These are phyloP conservation scores for Pollicipes pollicipes DNA, from an alignment of 1,140 invertebrate genomes.

Conservation along the genomic window DNA sequence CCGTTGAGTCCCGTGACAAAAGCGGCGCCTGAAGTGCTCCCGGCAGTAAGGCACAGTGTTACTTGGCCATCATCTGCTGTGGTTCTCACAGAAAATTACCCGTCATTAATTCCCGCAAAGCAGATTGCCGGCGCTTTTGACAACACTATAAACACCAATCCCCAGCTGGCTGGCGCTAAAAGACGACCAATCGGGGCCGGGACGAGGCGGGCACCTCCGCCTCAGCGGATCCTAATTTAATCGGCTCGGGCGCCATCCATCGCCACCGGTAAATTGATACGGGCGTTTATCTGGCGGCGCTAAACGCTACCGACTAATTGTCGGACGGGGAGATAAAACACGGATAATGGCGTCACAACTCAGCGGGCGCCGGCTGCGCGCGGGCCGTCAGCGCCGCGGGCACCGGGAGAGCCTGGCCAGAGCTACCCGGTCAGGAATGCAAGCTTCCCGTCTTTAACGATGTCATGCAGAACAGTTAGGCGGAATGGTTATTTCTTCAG, in stretches of 20 bases:
- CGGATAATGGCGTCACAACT: neutral
- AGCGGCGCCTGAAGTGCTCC: neutral
- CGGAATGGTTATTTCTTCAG: neutral
- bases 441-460: neutral
- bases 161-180: neutral
- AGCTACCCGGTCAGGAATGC: neutral
- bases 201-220: too few relatives aligned
- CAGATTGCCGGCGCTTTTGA: neutral
- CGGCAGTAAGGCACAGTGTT: neutral
- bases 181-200: neutral
- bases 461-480: neutral
- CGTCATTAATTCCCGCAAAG: neutral
- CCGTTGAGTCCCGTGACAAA: neutral
- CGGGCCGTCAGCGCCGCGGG: too few relatives aligned
- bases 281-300: neutral
- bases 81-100: neutral
- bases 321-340: neutral
- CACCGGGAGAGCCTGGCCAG: too few relatives aligned
- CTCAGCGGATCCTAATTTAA: neutral
- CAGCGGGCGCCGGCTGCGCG: neutral
- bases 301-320: neutral
- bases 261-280: neutral
- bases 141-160: neutral
- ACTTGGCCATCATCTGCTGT: neutral
- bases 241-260: neutral